These are phyloP conservation scores for Onthophagus sagittarius DNA, from an alignment of 2,888 invertebrate species.

Conservation along the genomic window DNA sequence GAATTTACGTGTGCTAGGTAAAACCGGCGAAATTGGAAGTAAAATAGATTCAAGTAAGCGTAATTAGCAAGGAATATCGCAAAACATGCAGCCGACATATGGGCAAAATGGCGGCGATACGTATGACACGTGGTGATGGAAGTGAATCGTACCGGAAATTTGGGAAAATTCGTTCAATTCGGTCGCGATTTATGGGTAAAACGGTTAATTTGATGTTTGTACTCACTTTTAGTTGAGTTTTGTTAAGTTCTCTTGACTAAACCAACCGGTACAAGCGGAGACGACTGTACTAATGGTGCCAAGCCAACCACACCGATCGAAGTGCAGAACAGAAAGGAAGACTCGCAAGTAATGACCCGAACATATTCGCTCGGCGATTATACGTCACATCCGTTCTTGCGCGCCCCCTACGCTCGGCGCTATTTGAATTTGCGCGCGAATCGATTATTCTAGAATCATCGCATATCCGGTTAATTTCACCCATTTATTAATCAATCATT, in stretches of 20 bases:
- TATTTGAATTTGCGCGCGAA: background rate
- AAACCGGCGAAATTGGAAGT: background rate
- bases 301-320: slow-evolving; percentile 44
- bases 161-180: background rate
- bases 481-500: background rate
- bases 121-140: slow-evolving; percentile 44
- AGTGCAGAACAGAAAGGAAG: slow-evolving; percentile 48
- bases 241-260: slow-evolving; percentile 20
- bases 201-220: slow-evolving; percentile 1
- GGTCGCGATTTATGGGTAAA: slow-evolving; percentile 9
- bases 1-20: slow-evolving; percentile 2
- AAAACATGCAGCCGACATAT: slow-evolving; percentile 39
- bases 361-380: slow-evolving; percentile 24
- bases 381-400: slow-evolving; percentile 30
- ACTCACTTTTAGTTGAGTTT: slow-evolving; percentile 17
- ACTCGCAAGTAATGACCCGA: slow-evolving; percentile 25
- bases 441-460: slow-evolving; percentile 3
- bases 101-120: slow-evolving; percentile 42
- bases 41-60: background rate
- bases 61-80: background rate
- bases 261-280: slow-evolving; percentile 23
- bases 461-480: background rate
- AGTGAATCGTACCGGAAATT: slow-evolving; percentile 22
- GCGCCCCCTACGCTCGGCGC: slow-evolving; percentile 17
- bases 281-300: slow-evolving; percentile 16